phyloP scores from a whole-genome alignment of 2,888 invertebrate genomes.

The Dorcus parallelipipedus region DNA sequence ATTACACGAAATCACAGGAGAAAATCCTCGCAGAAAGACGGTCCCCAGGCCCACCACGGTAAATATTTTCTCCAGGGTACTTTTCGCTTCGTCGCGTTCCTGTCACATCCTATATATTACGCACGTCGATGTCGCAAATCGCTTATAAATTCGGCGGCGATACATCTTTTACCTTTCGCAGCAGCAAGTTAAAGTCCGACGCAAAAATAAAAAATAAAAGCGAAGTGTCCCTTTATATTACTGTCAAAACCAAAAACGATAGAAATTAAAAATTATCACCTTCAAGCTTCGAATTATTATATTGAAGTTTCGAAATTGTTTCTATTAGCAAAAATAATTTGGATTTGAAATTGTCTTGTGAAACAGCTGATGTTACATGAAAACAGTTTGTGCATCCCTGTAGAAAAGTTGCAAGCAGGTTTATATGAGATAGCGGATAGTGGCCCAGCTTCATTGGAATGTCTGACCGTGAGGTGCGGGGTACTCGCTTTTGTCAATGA shows the following conservation, averaged over 20 bases:
- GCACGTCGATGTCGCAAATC: neutral
- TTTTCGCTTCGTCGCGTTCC: conserved; percentile 17
- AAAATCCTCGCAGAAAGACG: neutral
- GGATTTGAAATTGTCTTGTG: neutral
- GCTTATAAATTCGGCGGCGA: neutral
- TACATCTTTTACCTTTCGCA: neutral
- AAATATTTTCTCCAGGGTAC: conserved; percentile 3
- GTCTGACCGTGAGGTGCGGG: conserved; percentile 32
- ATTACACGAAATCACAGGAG: neutral
- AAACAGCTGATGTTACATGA: conserved; percentile 20
- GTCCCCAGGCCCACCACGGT: neutral
- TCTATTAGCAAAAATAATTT: neutral
- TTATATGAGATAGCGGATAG: conserved; percentile 27
- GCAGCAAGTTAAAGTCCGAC: neutral
- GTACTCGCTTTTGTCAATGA: conserved; percentile 33
- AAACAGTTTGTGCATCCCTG: conserved; percentile 16
- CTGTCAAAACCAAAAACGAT: too few species aligned
- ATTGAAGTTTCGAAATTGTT: neutral
- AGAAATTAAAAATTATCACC: too few species aligned
- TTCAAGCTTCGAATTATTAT: neutral
- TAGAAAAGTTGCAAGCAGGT: conserved; percentile 21
- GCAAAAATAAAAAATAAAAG: neutral
- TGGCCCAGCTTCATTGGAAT: conserved; percentile 30
- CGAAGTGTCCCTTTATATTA: neutral
- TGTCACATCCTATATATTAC: conserved; percentile 12